Evolutionary conservation across 1,140 invertebrate species (phyloP), one percentile per base, ranked within the genome.

Genomic region (Drosophila dunni): DNA sequence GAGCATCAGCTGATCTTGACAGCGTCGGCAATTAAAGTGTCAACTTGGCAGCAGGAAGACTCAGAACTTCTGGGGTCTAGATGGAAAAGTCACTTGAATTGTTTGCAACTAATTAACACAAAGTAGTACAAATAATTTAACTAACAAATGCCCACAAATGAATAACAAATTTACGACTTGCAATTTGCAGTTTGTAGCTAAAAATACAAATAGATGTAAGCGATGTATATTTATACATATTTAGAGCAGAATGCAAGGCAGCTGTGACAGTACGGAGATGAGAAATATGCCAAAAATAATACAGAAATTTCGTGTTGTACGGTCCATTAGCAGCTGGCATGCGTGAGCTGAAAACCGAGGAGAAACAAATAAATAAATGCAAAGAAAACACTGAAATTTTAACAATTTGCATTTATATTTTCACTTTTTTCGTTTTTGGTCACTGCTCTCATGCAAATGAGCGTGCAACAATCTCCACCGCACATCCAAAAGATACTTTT

Each of bases 21-120:
- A 89, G 80, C 62, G 15, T 73, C 78, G 79, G 72, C 84, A 83
- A 89, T 88, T 89, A 83, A 78, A 70, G 48, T 78, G 76, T 79
- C 79, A 79, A 42, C 15, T 8, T 38, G 40, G 34, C 61, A 64
- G 17, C 33, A 75, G 66, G 54, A 68, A 75, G 48, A 17, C 40
- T 60, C 6, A 70, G 46, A 63, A 38, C 42, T 13, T 7, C 38
- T 24, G 67, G 34, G 7, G 48, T 38, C 38, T 24, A 74, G 34
- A 9, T 48, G 20, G 7, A n/a, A 17, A 57, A 54, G 33, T 33
- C 44, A 48, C 11, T 17, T 24, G 34, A 42, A 10, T 6, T 33
- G 36, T 7, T 45, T 51, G 13, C 17, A 57, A 80, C 76, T 79
- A 84, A 77, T 74, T 66, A 65, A 50, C 33, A 38, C 45, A 61